phyloP scores from a whole-genome alignment of 2,797 vertebrate genomes.

The Eupleurogrammus muticus region DNA sequence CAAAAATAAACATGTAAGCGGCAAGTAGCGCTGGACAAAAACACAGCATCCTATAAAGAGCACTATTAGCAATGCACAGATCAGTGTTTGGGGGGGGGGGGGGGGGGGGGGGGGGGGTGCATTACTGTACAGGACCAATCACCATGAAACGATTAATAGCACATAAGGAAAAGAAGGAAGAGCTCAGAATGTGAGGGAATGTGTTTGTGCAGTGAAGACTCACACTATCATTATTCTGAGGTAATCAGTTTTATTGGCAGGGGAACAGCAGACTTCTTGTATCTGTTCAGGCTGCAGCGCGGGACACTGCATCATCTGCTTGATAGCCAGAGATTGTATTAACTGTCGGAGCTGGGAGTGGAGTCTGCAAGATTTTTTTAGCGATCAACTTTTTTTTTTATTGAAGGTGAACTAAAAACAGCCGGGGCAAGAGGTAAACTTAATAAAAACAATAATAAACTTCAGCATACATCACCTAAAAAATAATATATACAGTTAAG shows the following conservation, averaged over 20 bases:
- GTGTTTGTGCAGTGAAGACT: conserved; percentile 30
- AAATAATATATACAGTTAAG: neutral
- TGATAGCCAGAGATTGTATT: conserved; percentile 26
- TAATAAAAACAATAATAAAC: neutral
- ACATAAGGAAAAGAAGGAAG: conserved; percentile 3
- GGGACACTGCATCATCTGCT: conserved; percentile 36
- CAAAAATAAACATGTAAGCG: neutral
- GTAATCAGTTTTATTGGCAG: conserved; percentile 68
- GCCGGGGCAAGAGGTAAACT: neutral
- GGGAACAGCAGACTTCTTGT: conserved; percentile 39
- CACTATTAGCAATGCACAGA: conserved; percentile 1
- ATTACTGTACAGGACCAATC: conserved; percentile 16
- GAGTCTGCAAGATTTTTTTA: conserved; percentile 5
- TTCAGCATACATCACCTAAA: neutral
- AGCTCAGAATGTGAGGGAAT: conserved; percentile 5
- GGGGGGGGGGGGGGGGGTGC: neutral
- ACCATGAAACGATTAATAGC: conserved; percentile 30
- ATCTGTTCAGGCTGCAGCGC: conserved; percentile 30
- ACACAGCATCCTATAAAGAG: conserved; percentile 9
- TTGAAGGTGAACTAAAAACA: neutral
- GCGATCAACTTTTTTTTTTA: conserved; percentile 8
- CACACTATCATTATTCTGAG: conserved; percentile 52
- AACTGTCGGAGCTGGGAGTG: conserved; percentile 12
- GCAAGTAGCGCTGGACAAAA: conserved; percentile 9
- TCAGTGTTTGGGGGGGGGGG: too few relatives aligned